Conservation (phyloP, 2,797 vertebrate genomes). For the Lithobates pipiens region DNA sequence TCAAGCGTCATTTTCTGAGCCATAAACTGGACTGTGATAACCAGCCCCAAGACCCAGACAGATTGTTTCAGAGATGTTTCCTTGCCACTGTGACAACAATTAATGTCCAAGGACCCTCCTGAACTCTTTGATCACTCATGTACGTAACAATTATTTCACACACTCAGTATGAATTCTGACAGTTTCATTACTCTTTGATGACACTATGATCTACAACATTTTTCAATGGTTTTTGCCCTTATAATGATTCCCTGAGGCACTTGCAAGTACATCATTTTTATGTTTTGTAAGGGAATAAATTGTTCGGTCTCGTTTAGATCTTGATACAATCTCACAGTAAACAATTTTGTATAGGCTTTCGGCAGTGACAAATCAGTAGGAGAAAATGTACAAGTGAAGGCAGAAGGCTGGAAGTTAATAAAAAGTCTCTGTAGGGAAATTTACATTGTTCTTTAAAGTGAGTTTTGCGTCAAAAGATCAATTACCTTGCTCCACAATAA, state of each 20-base stretch:
- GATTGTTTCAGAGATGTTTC: slow-evolving; percentile 80
- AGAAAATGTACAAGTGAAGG: not conserved
- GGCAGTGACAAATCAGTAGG: not conserved
- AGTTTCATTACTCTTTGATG: not conserved
- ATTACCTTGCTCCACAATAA: not conserved
- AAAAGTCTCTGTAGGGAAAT: not conserved
- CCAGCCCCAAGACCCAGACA: slow-evolving; percentile 72
- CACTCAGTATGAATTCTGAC: not conserved
- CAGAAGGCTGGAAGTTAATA: not conserved
- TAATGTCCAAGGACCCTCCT: slow-evolving; percentile 73
- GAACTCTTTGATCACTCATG: slow-evolving; percentile 50
- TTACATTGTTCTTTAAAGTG: not conserved
- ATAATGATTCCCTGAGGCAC: not conserved
- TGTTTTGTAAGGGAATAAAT: not conserved
- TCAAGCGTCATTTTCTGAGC: slow-evolving; percentile 76
- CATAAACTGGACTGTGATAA: slow-evolving; percentile 77
- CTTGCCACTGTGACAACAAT: slow-evolving; percentile 71
- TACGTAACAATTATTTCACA: not conserved
- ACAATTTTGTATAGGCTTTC: not conserved
- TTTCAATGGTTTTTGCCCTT: not conserved
- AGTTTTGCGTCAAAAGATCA: not conserved
- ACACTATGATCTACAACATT: not conserved
- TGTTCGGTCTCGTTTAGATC: too few relatives aligned
- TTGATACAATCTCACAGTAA: not conserved
- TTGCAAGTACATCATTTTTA: not conserved